A percentile compares a stretch with the other conserved stretches of the same genome.
These are phyloP conservation scores for Anthonomus grandis DNA, from an alignment of 1,140 invertebrate genomes.

Conservation along the genomic window DNA sequence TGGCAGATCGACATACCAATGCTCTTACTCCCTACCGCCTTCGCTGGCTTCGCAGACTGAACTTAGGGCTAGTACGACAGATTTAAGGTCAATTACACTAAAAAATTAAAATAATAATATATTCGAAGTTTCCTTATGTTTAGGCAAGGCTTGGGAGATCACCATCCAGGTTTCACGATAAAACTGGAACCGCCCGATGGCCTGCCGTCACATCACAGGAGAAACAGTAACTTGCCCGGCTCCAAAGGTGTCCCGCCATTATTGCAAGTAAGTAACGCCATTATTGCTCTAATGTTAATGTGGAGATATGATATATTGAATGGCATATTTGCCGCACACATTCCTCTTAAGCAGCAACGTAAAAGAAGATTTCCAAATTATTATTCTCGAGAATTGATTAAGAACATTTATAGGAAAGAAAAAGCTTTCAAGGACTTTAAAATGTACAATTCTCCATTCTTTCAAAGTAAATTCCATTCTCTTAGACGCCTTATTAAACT, in stretches of 20 bases:
- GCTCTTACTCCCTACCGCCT: slow-evolving; percentile 81
- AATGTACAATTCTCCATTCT: too few relatives aligned
- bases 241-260: slow-evolving; percentile 53
- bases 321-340: too few relatives aligned
- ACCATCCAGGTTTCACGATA: slow-evolving; percentile 39
- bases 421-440: too few relatives aligned
- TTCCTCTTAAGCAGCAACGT: too few relatives aligned
- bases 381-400: slow-evolving; percentile 1
- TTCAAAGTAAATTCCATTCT: too few relatives aligned
- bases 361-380: too few relatives aligned
- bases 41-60: slow-evolving; percentile 57
- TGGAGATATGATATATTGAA: too few relatives aligned
- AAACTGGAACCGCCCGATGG: slow-evolving; percentile 43
- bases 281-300: too few relatives aligned
- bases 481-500: too few relatives aligned
- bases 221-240: slow-evolving; percentile 34
- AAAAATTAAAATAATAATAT: slow-evolving; percentile 17
- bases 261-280: slow-evolving; percentile 54
- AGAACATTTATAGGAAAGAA: too few relatives aligned
- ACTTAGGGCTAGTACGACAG: slow-evolving; percentile 48
- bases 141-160: slow-evolving; percentile 35
- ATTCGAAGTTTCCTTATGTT: slow-evolving; percentile 7
- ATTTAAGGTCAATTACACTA: slow-evolving; percentile 38
- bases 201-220: slow-evolving; percentile 30
- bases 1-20: slow-evolving; percentile 93